Base-by-base conservation (phyloP, 2,888 invertebrate species). In the Callyntrura sp. region DNA sequence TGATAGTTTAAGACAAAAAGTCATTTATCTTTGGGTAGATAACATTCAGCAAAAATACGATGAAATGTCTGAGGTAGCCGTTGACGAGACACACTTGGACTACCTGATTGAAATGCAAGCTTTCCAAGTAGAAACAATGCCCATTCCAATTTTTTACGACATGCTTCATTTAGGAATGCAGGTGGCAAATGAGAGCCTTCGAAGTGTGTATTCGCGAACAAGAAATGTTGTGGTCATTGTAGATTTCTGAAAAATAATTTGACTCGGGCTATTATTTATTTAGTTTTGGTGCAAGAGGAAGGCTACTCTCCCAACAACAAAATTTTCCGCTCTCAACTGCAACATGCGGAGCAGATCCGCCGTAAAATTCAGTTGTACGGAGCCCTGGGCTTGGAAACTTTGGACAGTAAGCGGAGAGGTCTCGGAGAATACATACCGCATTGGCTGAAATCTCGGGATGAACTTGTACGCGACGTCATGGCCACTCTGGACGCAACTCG, bases 101-200 rank as follows among this genome's bases (percentile, higher is more conserved):
- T 91, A 89, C 51, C 65, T 91, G 11, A 62, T 91, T n/a, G 86
- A 91, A 84, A 79, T 91, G 35, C 84, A 90, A 48, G 51, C 89
- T 0, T 84, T 45, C 17, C 91, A 91, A 48, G 78, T 79, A 8
- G 86, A 86, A 51, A 82, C 88, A 3, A 55, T 90, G 28, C 91
- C 91, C 0, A 86, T 91, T 12, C 91, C 91, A 0, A 85, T 91
- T 51, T 81, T 91, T 57, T 91, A 91, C n/a, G 91, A 91, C 12
- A 86, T 91, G 28, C 85, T 91, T 17, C 86, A 91, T 51, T 35
- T 91, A 9, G 91, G 91, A n/a, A 68, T 89, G 78, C 85, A 91
- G 48, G 85, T 85, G 45, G 55, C 90, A 0, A 89, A 91, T 78
- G 86, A 90, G 43, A 83, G 65, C 25, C 85, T 91, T n/a, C 25